Conservation (phyloP, 2,888 invertebrate genomes). For the Macrophya alboannulata region DNA sequence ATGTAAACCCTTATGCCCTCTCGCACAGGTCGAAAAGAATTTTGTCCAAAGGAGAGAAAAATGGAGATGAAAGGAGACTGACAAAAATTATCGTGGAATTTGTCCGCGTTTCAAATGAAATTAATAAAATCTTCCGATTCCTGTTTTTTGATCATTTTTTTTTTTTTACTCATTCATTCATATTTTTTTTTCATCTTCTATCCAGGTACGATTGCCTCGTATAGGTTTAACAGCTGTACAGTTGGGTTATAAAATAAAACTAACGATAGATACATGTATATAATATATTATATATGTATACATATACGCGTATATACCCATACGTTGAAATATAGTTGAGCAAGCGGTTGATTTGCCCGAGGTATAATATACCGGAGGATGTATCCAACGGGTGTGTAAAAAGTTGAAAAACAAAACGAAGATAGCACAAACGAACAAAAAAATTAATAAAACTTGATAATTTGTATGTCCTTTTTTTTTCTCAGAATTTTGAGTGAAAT, state of each 20-base stretch:
- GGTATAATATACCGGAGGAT: slow-evolving; percentile 26
- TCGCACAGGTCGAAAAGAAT: not conserved
- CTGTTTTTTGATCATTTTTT: not conserved
- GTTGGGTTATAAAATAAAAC: not conserved
- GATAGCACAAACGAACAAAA: not conserved
- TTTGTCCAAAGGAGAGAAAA: no score
- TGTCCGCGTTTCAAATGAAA: not conserved
- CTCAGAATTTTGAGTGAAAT: not conserved
- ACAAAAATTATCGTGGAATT: no score
- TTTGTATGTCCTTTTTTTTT: not conserved
- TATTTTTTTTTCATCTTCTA: not conserved
- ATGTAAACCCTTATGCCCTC: not conserved
- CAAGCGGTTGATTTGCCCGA: slow-evolving; percentile 23
- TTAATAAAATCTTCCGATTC: not conserved
- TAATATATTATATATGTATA: no score
- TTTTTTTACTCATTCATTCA: not conserved
- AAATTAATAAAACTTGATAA: not conserved
- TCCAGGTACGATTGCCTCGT: not conserved
- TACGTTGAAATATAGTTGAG: slow-evolving; percentile 17
- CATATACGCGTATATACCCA: not conserved
- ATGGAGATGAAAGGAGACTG: no score
- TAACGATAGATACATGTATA: not conserved
- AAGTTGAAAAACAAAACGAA: not conserved
- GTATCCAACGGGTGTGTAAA: not conserved
- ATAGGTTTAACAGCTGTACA: not conserved